A percentile compares a stretch with the other conserved stretches of the same genome.
These are phyloP conservation scores for Lutjanus erythropterus DNA, from an alignment of 2,113 vertebrate genomes.

Conservation along the genomic window DNA sequence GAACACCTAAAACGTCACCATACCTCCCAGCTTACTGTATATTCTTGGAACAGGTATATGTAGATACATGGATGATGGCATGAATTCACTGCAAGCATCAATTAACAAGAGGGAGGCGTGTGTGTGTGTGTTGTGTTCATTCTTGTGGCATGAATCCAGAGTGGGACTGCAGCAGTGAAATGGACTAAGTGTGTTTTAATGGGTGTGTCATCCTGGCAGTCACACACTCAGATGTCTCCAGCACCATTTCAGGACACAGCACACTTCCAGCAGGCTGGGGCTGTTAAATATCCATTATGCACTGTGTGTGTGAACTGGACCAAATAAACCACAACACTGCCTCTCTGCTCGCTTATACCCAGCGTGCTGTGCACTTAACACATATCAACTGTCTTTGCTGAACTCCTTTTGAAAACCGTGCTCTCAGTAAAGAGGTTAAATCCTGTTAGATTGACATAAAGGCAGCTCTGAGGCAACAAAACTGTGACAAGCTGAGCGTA, in stretches of 20 bases:
- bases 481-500: constrained; percentile 6
- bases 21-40: background rate
- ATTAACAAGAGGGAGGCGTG: constrained; percentile 11
- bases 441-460: constrained; percentile 38
- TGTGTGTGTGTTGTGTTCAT: constrained; percentile 35
- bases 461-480: background rate
- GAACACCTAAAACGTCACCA: constrained; percentile 23
- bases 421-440: constrained; percentile 42
- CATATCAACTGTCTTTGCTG: constrained; percentile 22
- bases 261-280: constrained; percentile 64
- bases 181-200: constrained; percentile 73
- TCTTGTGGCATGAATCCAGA: constrained; percentile 53
- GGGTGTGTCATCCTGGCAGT: constrained; percentile 64
- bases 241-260: constrained; percentile 64
- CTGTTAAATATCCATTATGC: constrained; percentile 78
- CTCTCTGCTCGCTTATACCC: constrained; percentile 35
- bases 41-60: background rate
- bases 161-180: constrained; percentile 43
- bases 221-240: constrained; percentile 57
- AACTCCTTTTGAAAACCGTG: constrained; percentile 15
- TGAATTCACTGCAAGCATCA: constrained; percentile 12
- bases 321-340: constrained; percentile 60
- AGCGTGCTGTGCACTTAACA: constrained; percentile 38
- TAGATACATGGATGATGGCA: background rate
- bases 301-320: constrained; percentile 61